phyloP scores from a whole-genome alignment of 1,140 invertebrate genomes.

The Aphaenogaster rudis region DNA sequence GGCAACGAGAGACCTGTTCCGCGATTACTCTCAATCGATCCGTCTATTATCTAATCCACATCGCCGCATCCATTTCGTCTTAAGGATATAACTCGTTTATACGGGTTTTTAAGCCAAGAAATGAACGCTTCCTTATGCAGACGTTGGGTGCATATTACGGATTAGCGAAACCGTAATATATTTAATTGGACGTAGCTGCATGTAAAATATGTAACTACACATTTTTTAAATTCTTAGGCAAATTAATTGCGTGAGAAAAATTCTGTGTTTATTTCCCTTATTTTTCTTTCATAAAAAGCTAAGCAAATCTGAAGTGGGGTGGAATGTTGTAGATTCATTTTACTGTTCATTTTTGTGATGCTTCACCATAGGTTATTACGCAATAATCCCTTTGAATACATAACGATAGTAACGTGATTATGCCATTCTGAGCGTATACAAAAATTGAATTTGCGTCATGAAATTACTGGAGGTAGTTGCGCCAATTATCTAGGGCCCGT shows the following conservation, averaged over 20 bases:
- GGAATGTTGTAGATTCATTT: background rate
- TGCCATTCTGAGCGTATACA: background rate
- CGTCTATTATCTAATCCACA: slow-evolving; percentile 34
- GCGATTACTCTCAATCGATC: slow-evolving; percentile 25
- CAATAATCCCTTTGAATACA: slow-evolving; percentile 9
- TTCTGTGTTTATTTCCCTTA: background rate
- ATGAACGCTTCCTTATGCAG: background rate
- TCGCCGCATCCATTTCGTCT: slow-evolving; percentile 11
- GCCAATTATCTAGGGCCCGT: slow-evolving; percentile 50
- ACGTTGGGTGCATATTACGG: background rate
- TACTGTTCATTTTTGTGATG: background rate
- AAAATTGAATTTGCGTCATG: slow-evolving; percentile 19
- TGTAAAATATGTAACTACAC: background rate
- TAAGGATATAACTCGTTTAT: background rate
- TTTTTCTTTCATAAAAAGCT: background rate
- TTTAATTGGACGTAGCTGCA: slow-evolving; percentile 24
- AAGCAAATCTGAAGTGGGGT: no score
- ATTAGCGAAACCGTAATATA: background rate
- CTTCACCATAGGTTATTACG: background rate
- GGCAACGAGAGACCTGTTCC: background rate
- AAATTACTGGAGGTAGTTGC: slow-evolving; percentile 14
- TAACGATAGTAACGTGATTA: slow-evolving; percentile 6
- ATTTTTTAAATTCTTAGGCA: background rate
- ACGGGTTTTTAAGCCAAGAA: background rate
- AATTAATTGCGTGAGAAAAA: background rate